Evolutionary conservation across 2,888 invertebrate genomes (phyloP).

Genomic region (Mamestra brassicae): DNA sequence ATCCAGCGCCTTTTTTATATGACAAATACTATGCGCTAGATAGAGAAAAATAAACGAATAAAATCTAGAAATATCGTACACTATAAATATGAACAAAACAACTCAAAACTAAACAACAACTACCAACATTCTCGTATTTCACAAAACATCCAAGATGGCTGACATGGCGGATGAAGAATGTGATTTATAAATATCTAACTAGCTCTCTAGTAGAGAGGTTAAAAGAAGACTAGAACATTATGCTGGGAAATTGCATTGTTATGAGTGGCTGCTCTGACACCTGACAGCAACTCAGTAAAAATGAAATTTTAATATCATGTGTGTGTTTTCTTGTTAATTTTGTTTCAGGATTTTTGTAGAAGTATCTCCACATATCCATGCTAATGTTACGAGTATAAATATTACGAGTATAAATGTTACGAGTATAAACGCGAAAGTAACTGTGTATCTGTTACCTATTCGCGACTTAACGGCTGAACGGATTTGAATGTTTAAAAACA

Average conservation of each 20-base stretch:
- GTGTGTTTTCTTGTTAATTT: background rate
- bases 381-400: no score
- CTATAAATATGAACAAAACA: background rate
- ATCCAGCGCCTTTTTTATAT: background rate
- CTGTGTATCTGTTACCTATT: no score
- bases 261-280: slow-evolving; percentile 4
- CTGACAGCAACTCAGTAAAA: background rate
- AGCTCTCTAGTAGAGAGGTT: background rate
- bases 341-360: background rate
- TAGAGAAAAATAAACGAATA: background rate
- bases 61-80: background rate
- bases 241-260: slow-evolving; percentile 2
- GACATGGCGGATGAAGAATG: slow-evolving; percentile 29
- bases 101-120: background rate
- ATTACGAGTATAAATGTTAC: no score
- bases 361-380: no score
- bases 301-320: background rate
- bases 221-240: slow-evolving; percentile 13
- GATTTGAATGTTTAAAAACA: no score
- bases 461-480: no score
- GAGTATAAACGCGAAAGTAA: no score
- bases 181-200: slow-evolving; percentile 41
- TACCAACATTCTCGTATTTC: slow-evolving; percentile 1
- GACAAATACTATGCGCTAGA: background rate
- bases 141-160: slow-evolving; percentile 12